Evolutionary conservation across 2,797 vertebrate species (phyloP).

Genomic region (Zenarchopterus dispar): DNA sequence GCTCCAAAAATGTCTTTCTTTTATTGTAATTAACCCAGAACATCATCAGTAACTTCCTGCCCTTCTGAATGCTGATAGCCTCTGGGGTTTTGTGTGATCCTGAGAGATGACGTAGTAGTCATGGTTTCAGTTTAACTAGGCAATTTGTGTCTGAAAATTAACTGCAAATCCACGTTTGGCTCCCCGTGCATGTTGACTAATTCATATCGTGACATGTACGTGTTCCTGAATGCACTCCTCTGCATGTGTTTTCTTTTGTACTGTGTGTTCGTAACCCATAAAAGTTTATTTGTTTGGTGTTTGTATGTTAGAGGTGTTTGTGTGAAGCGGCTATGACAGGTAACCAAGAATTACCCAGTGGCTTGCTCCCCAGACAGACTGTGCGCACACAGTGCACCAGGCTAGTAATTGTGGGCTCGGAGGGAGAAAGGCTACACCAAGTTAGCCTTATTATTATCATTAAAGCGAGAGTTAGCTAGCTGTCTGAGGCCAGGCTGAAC

Average conservation of each 20-base stretch:
- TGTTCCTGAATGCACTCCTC: slow-evolving; percentile 30
- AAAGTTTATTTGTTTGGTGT: slow-evolving; percentile 29
- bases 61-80: slow-evolving; percentile 21
- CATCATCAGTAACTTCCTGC: slow-evolving; percentile 50
- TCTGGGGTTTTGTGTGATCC: slow-evolving; percentile 40
- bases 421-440: slow-evolving; percentile 69
- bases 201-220: slow-evolving; percentile 31
- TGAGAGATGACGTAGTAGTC: slow-evolving; percentile 41
- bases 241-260: slow-evolving; percentile 22
- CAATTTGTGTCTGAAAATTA: slow-evolving; percentile 43
- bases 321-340: slow-evolving; percentile 66
- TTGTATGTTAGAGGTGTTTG: slow-evolving; percentile 64
- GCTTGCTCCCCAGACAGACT: slow-evolving; percentile 75
- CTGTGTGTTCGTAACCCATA: slow-evolving; percentile 12
- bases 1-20: slow-evolving; percentile 27
- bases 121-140: slow-evolving; percentile 50
- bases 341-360: slow-evolving; percentile 75
- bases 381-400: slow-evolving; percentile 69
- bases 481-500: slow-evolving; percentile 70
- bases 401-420: slow-evolving; percentile 77
- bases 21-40: slow-evolving; percentile 43
- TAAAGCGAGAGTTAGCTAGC: slow-evolving; percentile 76
- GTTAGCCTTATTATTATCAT: slow-evolving; percentile 79
- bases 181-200: slow-evolving; percentile 36
- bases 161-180: slow-evolving; percentile 51